Percentiles rank a stretch among this genome's conserved stretches.
Evolutionary conservation across 2,797 vertebrate genomes (phyloP).

Genomic region (Pipistrellus nathusii): DNA sequence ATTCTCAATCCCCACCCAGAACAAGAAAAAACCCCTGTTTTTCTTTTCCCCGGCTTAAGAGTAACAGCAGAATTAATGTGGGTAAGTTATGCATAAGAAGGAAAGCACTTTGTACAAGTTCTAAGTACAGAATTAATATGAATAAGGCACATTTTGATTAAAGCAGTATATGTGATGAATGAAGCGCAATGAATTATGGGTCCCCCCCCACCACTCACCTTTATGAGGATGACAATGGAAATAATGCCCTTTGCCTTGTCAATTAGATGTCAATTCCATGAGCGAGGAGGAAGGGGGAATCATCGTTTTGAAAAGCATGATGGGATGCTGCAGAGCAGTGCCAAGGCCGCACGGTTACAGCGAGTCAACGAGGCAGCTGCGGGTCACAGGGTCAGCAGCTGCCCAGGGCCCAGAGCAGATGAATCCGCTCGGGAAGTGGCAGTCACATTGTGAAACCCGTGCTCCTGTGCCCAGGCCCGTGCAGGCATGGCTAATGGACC

Average conservation of each 20-base stretch:
- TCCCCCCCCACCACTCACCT: slow-evolving; percentile 59
- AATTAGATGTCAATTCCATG: slow-evolving; percentile 62
- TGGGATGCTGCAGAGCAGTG: background rate
- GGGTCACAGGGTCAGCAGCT: background rate
- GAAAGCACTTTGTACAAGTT: slow-evolving; percentile 65
- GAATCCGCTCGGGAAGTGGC: background rate
- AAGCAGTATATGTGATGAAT: slow-evolving; percentile 69
- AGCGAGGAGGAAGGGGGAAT: slow-evolving; percentile 34
- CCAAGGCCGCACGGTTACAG: background rate
- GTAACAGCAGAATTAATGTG: slow-evolving; percentile 65
- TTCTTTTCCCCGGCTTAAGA: slow-evolving; percentile 33
- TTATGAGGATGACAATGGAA: slow-evolving; percentile 70
- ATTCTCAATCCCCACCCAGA: background rate
- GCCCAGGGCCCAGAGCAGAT: background rate
- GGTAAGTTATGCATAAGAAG: slow-evolving; percentile 55
- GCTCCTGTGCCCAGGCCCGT: background rate
- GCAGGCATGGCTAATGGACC: no score
- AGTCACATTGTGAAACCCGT: background rate
- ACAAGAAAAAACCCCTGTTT: slow-evolving; percentile 41
- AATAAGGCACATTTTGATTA: slow-evolving; percentile 73
- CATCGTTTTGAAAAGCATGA: background rate
- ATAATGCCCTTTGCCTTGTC: slow-evolving; percentile 69
- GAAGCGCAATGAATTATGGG: slow-evolving; percentile 69
- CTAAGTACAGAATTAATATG: slow-evolving; percentile 77
- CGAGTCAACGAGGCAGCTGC: background rate